Evolutionary conservation across 2,797 vertebrate species (phyloP).

Genomic region (Epinephelus coioides): DNA sequence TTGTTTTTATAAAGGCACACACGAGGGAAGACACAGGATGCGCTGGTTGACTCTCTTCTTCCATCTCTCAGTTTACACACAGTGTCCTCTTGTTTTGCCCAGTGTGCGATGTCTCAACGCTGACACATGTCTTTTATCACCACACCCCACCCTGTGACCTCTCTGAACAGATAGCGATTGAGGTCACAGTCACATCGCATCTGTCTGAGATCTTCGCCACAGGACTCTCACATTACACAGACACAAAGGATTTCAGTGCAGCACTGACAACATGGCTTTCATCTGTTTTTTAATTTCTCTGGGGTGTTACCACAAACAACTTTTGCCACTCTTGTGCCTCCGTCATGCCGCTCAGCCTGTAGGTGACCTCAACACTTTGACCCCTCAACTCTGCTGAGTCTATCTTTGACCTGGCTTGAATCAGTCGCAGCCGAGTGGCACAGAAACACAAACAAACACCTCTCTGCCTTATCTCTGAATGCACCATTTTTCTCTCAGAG

Average conservation of each 20-base stretch:
- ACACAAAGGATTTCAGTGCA: conserved; percentile 47
- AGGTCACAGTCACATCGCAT: conserved; percentile 45
- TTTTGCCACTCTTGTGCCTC: conserved; percentile 20
- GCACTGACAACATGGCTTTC: conserved; percentile 47
- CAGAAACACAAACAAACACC: conserved; percentile 47
- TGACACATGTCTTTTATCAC: conserved; percentile 67
- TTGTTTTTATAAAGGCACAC: conserved; percentile 43
- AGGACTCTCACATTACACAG: conserved; percentile 64
- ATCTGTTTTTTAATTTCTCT: conserved; percentile 49
- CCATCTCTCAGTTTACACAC: conserved; percentile 42
- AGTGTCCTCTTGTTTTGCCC: conserved; percentile 50
- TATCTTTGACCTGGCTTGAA: conserved; percentile 37
- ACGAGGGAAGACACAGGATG: conserved; percentile 33
- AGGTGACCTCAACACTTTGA: conserved; percentile 6
- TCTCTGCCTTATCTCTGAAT: not conserved
- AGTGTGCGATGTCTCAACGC: conserved; percentile 27
- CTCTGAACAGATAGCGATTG: conserved; percentile 41
- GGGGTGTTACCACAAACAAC: conserved; percentile 33
- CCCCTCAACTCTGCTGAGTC: not conserved
- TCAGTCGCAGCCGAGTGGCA: conserved; percentile 36
- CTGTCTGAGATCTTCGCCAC: conserved; percentile 53
- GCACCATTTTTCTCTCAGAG: not conserved
- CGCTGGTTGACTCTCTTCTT: not conserved
- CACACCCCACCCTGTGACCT: conserved; percentile 66
- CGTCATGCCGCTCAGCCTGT: not conserved